Percentiles rank a stretch among this genome's conserved stretches.
Conservation (phyloP, 2,888 invertebrate genomes). For the Lagria hirta region DNA sequence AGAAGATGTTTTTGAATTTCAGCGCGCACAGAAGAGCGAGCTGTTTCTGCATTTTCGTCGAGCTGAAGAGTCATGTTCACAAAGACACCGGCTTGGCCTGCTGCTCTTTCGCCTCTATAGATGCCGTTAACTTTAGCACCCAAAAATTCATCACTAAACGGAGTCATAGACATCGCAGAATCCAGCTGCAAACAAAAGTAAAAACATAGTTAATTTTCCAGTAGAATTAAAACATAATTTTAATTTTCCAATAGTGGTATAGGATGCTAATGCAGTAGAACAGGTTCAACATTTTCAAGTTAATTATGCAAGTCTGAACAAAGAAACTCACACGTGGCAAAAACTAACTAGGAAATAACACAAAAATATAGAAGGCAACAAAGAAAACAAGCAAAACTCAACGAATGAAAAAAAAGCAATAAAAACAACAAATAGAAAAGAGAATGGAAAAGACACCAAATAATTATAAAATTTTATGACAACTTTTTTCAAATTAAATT, state of each 20-base stretch:
- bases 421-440: neutral
- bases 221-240: too few species aligned
- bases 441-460: neutral
- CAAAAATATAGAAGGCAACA: too few species aligned
- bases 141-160: conserved; percentile 84
- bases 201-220: conserved; percentile 5
- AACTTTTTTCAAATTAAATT: too few species aligned
- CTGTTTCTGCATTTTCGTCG: conserved; percentile 73
- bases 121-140: conserved; percentile 78
- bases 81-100: conserved; percentile 73
- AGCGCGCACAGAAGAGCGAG: conserved; percentile 66
- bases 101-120: conserved; percentile 69
- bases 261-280: too few species aligned
- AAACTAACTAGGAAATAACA: too few species aligned
- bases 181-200: conserved; percentile 68
- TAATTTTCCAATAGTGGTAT: too few species aligned
- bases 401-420: too few species aligned
- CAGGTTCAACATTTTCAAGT: too few species aligned
- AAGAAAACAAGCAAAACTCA: too few species aligned
- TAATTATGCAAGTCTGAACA: too few species aligned
- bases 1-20: conserved; percentile 83
- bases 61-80: conserved; percentile 83
- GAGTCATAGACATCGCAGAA: conserved; percentile 90
- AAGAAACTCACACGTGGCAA: too few species aligned
- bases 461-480: too few species aligned